phyloP scores from a whole-genome alignment of 2,113 vertebrate genomes.

The Abramis brama region DNA sequence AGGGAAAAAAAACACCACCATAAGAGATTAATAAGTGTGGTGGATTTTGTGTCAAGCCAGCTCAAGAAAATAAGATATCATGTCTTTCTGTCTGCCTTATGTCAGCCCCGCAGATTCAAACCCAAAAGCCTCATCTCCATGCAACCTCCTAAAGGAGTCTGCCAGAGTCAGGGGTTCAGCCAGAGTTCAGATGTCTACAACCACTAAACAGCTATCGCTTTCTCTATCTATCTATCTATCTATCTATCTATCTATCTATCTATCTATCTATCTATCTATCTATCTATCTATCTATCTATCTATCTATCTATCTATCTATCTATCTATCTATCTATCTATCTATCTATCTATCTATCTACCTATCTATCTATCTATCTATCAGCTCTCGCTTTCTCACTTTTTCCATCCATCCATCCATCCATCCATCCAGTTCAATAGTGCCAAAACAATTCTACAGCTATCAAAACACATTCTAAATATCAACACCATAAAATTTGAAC shows the following conservation, averaged over 20 bases:
- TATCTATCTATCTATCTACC: neutral
- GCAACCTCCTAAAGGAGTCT: constrained; percentile 82
- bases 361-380: no score
- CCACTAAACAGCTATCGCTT: constrained; percentile 75
- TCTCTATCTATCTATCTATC: neutral
- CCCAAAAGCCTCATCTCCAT: constrained; percentile 87
- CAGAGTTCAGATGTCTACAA: constrained; percentile 91
- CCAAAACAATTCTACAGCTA: neutral
- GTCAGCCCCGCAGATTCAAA: constrained; percentile 91
- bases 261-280: neutral
- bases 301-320: neutral
- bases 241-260: neutral
- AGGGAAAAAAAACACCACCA: constrained; percentile 67
- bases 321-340: neutral
- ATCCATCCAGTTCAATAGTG: neutral
- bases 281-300: neutral
- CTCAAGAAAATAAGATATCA: constrained; percentile 99
- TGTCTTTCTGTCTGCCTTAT: constrained; percentile 94
- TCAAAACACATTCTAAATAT: neutral
- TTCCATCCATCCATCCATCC: neutral
- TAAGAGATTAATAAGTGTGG: constrained; percentile 92
- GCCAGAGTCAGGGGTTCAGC: constrained; percentile 88
- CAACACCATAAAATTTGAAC: neutral
- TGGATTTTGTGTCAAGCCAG: constrained; percentile 94
- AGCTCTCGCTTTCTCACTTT: neutral